A percentile compares a stretch with the other conserved stretches of the same genome.
phyloP scores from a whole-genome alignment of 2,797 vertebrate genomes.

The Tapirus indicus region DNA sequence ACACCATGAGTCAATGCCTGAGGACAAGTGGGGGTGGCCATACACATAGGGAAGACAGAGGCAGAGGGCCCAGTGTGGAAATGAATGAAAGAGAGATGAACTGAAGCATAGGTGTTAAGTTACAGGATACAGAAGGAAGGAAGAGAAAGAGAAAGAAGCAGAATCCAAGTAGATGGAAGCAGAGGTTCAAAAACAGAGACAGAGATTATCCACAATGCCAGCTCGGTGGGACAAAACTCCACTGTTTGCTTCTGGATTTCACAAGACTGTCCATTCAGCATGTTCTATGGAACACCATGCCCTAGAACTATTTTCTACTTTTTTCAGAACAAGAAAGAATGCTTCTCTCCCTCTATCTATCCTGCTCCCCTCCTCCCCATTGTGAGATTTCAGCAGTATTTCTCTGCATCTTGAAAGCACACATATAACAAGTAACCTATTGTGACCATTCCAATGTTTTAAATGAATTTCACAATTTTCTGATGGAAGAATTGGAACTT shows the following conservation, averaged over 20 bases:
- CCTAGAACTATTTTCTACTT: slow-evolving; percentile 62
- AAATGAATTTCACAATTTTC: slow-evolving; percentile 23
- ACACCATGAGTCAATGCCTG: background rate
- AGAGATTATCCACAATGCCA: background rate
- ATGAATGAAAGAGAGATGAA: background rate
- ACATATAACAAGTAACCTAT: background rate
- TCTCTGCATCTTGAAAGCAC: slow-evolving; percentile 37
- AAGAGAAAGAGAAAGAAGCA: background rate
- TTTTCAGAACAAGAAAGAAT: slow-evolving; percentile 18
- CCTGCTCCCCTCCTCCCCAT: background rate
- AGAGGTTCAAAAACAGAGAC: background rate
- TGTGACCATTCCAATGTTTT: slow-evolving; percentile 8
- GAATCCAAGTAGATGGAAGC: background rate
- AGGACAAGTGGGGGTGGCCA: background rate
- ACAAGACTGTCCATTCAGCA: slow-evolving; percentile 31
- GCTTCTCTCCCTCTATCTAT: background rate
- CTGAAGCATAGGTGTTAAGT: background rate
- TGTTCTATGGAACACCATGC: slow-evolving; percentile 1
- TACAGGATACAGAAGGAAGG: background rate
- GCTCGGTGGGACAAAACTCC: background rate
- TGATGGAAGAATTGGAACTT: background rate
- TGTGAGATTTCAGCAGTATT: slow-evolving; percentile 2
- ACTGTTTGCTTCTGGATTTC: background rate
- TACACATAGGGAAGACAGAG: background rate
- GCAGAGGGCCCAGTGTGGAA: background rate